Conservation (phyloP, 1,140 invertebrate species). For the Drosophila auraria region DNA sequence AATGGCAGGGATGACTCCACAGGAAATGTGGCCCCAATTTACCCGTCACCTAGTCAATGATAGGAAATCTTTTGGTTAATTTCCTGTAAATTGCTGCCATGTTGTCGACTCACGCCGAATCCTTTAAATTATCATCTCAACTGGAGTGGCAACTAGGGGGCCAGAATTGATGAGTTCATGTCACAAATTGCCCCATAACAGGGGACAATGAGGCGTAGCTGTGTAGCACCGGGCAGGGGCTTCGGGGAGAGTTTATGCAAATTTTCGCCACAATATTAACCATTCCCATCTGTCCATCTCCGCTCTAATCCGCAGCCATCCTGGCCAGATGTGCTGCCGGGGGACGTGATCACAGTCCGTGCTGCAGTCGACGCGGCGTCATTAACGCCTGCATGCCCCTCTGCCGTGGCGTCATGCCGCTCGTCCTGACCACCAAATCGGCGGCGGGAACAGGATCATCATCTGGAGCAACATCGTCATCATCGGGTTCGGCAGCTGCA, state of each 20-base stretch:
- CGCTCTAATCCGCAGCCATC: constrained; percentile 56
- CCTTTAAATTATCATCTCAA: constrained; percentile 48
- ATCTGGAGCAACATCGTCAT: constrained; percentile 28
- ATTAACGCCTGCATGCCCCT: constrained; percentile 89
- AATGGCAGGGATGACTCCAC: constrained; percentile 24
- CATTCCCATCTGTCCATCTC: constrained; percentile 27
- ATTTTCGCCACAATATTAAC: constrained; percentile 85
- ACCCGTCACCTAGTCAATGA: constrained; percentile 48
- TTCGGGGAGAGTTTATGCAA: constrained; percentile 70
- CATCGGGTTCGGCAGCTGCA: constrained; percentile 29
- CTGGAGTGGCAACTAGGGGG: constrained; percentile 10
- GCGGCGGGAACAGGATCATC: constrained; percentile 39
- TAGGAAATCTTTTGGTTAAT: constrained; percentile 55
- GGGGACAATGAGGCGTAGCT: constrained; percentile 55
- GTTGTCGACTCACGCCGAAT: constrained; percentile 43
- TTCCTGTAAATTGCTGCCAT: constrained; percentile 56
- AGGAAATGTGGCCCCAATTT: constrained; percentile 21
- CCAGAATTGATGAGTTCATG: constrained; percentile 53
- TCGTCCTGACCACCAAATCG: constrained; percentile 67
- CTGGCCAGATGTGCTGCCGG: constrained; percentile 88
- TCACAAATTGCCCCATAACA: constrained; percentile 46
- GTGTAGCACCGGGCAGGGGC: background rate
- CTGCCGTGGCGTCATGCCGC: constrained; percentile 90
- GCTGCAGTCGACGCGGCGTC: constrained; percentile 91
- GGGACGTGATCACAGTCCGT: constrained; percentile 91